phyloP scores from a whole-genome alignment of 2,797 vertebrate species.

The Chiroxiphia lanceolata region DNA sequence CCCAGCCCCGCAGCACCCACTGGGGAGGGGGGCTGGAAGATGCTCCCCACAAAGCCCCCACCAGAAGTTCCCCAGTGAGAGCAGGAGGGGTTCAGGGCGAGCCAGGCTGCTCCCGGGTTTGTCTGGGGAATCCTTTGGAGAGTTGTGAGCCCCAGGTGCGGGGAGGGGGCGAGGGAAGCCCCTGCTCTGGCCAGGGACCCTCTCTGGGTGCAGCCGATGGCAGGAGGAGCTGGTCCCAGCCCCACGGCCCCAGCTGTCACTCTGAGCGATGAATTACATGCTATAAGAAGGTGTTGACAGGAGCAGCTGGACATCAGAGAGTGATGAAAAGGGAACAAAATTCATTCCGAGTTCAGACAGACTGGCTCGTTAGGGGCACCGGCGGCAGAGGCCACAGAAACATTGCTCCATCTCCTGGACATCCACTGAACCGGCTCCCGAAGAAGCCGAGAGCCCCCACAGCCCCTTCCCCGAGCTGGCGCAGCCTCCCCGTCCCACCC shows the following conservation, averaged over 20 bases:
- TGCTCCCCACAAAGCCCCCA: background rate
- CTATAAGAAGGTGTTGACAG: conserved; percentile 97
- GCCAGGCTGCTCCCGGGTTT: background rate
- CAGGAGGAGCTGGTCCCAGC: conserved; percentile 90
- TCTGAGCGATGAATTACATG: conserved; percentile 92
- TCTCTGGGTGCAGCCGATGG: conserved; percentile 83
- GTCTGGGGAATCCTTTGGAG: conserved; percentile 48
- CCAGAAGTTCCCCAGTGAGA: background rate
- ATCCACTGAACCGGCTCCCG: conserved; percentile 8
- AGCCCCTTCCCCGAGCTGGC: background rate
- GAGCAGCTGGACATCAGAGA: conserved; percentile 95
- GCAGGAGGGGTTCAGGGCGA: background rate
- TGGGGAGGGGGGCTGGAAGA: background rate
- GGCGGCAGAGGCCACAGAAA: conserved; percentile 48
- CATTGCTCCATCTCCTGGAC: conserved; percentile 75
- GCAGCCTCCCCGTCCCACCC: background rate
- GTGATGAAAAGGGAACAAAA: conserved; percentile 94
- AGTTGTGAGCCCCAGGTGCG: conserved; percentile 62
- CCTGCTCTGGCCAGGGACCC: conserved; percentile 79
- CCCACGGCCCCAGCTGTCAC: conserved; percentile 91
- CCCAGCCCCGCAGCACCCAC: background rate
- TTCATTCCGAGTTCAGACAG: conserved; percentile 89
- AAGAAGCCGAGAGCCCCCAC: background rate
- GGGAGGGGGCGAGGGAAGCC: conserved; percentile 53
- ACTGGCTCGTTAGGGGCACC: conserved; percentile 79